A percentile compares a stretch with the other conserved stretches of the same genome.
phyloP scores from a whole-genome alignment of 2,797 vertebrate genomes.

The Dromococcyx pavoninus region DNA sequence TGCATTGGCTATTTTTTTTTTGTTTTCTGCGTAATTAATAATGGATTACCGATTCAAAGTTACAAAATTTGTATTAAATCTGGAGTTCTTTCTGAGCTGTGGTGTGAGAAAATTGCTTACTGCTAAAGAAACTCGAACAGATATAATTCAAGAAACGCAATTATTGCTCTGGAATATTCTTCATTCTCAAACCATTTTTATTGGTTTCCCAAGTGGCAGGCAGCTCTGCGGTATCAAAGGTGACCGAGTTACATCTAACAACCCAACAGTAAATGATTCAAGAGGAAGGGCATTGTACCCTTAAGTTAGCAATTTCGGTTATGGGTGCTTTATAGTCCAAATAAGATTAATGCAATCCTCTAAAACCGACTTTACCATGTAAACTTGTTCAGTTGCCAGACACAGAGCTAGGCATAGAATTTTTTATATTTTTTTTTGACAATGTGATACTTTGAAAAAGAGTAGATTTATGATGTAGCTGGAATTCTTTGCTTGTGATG shows the following conservation, averaged over 20 bases:
- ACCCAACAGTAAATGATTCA: slow-evolving; percentile 71
- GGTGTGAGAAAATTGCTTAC: not conserved
- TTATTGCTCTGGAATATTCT: slow-evolving; percentile 39
- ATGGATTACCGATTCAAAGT: not conserved
- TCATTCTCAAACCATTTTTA: slow-evolving; percentile 14
- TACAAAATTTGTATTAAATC: not conserved
- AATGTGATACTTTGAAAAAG: slow-evolving; percentile 71
- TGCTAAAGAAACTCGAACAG: not conserved
- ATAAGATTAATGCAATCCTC: slow-evolving; percentile 63
- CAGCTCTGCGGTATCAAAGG: slow-evolving; percentile 67
- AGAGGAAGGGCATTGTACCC: slow-evolving; percentile 64
- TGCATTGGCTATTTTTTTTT: not conserved
- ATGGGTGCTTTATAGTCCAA: slow-evolving; percentile 63
- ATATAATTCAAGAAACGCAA: not conserved
- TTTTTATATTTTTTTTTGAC: slow-evolving; percentile 58
- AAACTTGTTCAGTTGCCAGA: slow-evolving; percentile 72
- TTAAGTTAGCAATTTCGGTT: slow-evolving; percentile 65
- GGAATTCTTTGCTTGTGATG: slow-evolving; percentile 77
- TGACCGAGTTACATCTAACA: slow-evolving; percentile 59
- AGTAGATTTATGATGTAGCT: slow-evolving; percentile 77
- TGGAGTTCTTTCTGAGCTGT: not conserved
- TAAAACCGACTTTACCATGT: slow-evolving; percentile 61
- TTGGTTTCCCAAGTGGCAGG: slow-evolving; percentile 43
- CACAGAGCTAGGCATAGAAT: slow-evolving; percentile 39
- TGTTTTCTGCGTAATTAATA: not conserved